A percentile compares a stretch with the other conserved stretches of the same genome.
These are phyloP conservation scores for Scotopteryx bipunctaria DNA, from an alignment of 2,888 invertebrate species.

Conservation along the genomic window DNA sequence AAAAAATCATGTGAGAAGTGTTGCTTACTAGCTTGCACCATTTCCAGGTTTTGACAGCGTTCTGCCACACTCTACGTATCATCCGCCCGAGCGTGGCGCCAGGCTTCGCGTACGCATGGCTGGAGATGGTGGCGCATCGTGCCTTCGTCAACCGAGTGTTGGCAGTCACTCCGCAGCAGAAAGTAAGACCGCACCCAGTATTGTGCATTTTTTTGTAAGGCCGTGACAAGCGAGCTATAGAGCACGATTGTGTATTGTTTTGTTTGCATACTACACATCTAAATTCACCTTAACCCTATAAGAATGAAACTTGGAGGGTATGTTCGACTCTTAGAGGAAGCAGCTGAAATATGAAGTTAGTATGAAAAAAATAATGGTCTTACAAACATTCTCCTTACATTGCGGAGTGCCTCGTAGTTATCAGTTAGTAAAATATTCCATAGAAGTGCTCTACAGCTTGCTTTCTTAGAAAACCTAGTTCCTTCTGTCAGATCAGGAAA, in stretches of 20 bases:
- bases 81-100: constrained; percentile 96
- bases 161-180: constrained; percentile 95
- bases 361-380: too few species aligned
- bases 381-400: too few species aligned
- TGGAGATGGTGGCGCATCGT: constrained; percentile 98
- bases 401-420: too few species aligned
- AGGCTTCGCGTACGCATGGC: constrained; percentile 99
- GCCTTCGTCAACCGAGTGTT: constrained; percentile 97
- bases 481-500: not conserved
- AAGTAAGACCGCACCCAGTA: constrained; percentile 71
- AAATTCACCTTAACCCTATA: too few species aligned
- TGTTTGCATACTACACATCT: too few species aligned
- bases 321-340: too few species aligned
- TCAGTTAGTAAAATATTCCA: too few species aligned
- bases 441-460: constrained; percentile 1
- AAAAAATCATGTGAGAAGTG: not conserved
- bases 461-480: constrained; percentile 6
- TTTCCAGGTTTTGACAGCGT: constrained; percentile 94
- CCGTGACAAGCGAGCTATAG: constrained; percentile 10
- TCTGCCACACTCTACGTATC: constrained; percentile 97
- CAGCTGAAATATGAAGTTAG: too few species aligned
- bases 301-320: too few species aligned
- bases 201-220: constrained; percentile 15
- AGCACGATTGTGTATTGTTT: not conserved
- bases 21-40: too few species aligned